Conservation (phyloP, 2,797 vertebrate genomes). For the Rhinella marina region DNA sequence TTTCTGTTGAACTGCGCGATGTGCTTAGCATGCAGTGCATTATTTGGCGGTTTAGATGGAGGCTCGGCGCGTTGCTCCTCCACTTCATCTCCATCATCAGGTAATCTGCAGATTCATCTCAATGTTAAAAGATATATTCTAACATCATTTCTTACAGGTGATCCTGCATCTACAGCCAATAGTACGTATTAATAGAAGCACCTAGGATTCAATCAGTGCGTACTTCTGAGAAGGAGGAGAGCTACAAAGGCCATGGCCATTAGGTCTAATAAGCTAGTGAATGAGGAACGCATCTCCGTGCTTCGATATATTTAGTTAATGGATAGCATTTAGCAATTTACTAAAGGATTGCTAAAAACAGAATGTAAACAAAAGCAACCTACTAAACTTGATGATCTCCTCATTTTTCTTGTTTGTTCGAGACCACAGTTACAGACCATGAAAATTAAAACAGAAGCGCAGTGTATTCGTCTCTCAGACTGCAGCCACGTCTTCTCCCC, state of each 20-base stretch:
- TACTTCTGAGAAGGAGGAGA: not conserved
- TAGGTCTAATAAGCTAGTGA: not conserved
- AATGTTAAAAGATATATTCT: not conserved
- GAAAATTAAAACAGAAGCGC: too few species aligned
- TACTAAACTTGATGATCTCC: too few species aligned
- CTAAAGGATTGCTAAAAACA: too few species aligned
- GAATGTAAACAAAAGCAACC: too few species aligned
- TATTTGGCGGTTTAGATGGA: constrained; percentile 25
- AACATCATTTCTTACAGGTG: not conserved
- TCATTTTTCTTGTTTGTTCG: too few species aligned
- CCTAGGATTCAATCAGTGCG: not conserved
- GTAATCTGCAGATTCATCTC: not conserved
- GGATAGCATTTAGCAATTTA: too few species aligned
- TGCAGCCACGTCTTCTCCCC: too few species aligned
- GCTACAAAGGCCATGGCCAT: not conserved
- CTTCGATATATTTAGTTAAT: too few species aligned
- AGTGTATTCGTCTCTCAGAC: too few species aligned
- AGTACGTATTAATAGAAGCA: not conserved
- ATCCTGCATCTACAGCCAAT: not conserved
- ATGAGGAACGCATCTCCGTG: not conserved
- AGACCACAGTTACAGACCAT: too few species aligned
- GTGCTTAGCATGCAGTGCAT: constrained; percentile 64
- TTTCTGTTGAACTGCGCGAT: constrained; percentile 58
- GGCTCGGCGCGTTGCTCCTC: not conserved
- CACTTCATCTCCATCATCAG: not conserved